These are phyloP conservation scores for Odontocolon sp. DNA, from an alignment of 2,888 invertebrate genomes.

Conservation along the genomic window DNA sequence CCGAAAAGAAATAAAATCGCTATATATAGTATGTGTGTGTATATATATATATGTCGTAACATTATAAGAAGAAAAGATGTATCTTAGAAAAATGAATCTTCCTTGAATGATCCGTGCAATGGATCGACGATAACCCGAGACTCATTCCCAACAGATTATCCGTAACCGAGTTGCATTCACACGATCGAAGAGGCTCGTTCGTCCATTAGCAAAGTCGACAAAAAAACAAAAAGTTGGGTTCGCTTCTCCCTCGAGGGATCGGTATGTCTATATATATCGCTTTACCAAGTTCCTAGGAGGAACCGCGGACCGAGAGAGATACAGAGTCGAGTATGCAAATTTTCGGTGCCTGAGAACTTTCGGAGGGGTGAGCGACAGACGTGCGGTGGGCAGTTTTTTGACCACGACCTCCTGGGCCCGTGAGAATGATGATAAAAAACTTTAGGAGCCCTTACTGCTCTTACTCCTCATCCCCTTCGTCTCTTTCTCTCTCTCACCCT, in stretches of 20 bases:
- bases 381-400: constrained; percentile 69
- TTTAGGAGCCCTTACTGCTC: constrained; percentile 43
- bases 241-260: neutral
- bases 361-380: constrained; percentile 58
- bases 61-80: neutral
- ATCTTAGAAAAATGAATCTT: neutral
- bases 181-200: constrained; percentile 52
- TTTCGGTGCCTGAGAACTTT: constrained; percentile 65
- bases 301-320: constrained; percentile 24
- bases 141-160: constrained; percentile 44
- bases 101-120: neutral
- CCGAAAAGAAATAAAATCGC: no score
- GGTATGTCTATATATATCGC: neutral
- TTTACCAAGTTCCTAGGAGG: constrained; percentile 36
- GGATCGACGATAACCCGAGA: neutral
- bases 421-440: constrained; percentile 68
- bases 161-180: constrained; percentile 54
- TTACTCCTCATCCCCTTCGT: constrained; percentile 23
- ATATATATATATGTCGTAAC: no score
- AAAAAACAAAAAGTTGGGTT: constrained; percentile 49
- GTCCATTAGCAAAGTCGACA: constrained; percentile 24
- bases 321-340: constrained; percentile 65
- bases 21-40: no score
- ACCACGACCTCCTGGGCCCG: constrained; percentile 70
- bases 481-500: neutral